Percentiles rank a stretch among this genome's conserved stretches.
phyloP scores from a whole-genome alignment of 2,888 invertebrate genomes.

The Euclidia mi region DNA sequence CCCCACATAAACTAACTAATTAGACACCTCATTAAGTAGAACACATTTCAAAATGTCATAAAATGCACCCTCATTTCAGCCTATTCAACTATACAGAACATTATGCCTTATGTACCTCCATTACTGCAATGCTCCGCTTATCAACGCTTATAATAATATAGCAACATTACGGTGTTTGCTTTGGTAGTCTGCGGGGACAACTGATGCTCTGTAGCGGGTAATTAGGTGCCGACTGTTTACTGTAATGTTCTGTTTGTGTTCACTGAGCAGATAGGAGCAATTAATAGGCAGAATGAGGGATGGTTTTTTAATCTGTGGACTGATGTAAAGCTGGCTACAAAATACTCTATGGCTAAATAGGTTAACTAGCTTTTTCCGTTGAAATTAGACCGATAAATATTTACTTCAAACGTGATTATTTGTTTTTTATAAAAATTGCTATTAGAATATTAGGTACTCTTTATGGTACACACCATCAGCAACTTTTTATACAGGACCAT shows the following conservation, averaged over 20 bases:
- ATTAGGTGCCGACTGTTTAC: too few relatives aligned
- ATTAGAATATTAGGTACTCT: too few relatives aligned
- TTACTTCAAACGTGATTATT: too few relatives aligned
- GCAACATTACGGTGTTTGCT: slow-evolving; percentile 1
- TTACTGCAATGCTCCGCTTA: slow-evolving; percentile 12
- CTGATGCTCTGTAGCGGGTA: not conserved
- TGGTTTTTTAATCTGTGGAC: not conserved
- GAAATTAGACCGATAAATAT: too few relatives aligned
- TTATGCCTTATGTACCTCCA: slow-evolving; percentile 1
- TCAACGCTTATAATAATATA: slow-evolving; percentile 7
- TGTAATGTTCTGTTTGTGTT: slow-evolving; percentile 6
- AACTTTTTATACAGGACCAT: too few relatives aligned
- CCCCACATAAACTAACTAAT: not conserved
- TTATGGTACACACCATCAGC: too few relatives aligned
- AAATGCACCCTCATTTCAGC: not conserved
- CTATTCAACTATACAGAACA: slow-evolving; percentile 4
- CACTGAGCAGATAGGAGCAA: not conserved
- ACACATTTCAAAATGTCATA: not conserved
- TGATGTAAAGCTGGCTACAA: too few relatives aligned
- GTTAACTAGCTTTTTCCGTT: too few relatives aligned
- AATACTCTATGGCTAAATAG: too few relatives aligned
- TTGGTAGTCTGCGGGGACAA: slow-evolving; percentile 3
- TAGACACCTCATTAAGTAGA: not conserved
- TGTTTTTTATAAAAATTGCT: too few relatives aligned
- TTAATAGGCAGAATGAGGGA: not conserved